Base-by-base conservation (phyloP, 2,888 invertebrate genomes). In the Odontothrips loti region DNA sequence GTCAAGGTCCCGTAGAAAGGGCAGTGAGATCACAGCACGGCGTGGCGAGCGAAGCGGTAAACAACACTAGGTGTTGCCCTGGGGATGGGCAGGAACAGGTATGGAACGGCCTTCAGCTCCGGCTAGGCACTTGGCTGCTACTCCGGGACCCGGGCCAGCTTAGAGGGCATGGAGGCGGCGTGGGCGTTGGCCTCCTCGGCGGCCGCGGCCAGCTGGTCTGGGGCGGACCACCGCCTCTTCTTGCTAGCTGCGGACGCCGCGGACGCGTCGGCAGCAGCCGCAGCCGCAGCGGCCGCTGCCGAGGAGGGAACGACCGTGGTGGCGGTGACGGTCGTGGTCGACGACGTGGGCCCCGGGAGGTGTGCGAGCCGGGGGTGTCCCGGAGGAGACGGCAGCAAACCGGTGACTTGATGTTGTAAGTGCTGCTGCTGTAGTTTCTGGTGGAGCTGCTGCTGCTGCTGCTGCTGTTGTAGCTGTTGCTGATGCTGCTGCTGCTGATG, bases 191-290 rank as follows among this genome's bases (percentile, higher is more conserved):
- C 68, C 68, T 75, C 68, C 27, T 23, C 68, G 68, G 68, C 27
- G 23, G 68, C 68, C 23, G 68, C 82, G 29, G 82, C 82, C 23
- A 83, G 80, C 81, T 83, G 83, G 81, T 90, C 91, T 20, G 90
- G 90, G 80, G 90, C 90, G 23, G 91, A 91, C 90, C 90, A 91
- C 82, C 90, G 87, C 43, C 91, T 87, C 85, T 90, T 90, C 83
- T 90, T 88, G 29, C 89, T 87, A 86, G 89, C 89, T 82, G 89
- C 51, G 79, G 79, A 80, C 79, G 81, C 79, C 51, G 79, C 79
- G 79, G 63, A 15, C 81, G 82, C 63, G 80, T 82, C 80, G 80
- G 80, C 15, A 43, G 34, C 34, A 6, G 34, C 34, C 34, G 34
- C 34, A 43, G 34, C 34, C 2, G 34, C 34, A 43, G 34, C 34